These are phyloP conservation scores for Paramormyrops hopkinsi DNA, from an alignment of 2,797 vertebrate species.

Conservation along the genomic window DNA sequence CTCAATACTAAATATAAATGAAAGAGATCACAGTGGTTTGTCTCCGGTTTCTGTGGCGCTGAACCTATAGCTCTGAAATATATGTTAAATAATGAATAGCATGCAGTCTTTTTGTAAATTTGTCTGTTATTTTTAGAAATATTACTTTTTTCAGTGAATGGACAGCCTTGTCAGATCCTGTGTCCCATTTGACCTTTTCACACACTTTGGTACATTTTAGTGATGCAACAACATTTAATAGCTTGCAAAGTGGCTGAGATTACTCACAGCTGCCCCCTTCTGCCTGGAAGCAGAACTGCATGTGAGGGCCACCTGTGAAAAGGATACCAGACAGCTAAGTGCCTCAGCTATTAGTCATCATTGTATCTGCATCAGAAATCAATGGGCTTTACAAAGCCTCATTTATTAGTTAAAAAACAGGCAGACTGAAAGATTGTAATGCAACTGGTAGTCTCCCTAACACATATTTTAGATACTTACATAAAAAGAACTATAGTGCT, in stretches of 20 bases:
- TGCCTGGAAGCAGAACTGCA: not conserved
- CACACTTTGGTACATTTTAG: not conserved
- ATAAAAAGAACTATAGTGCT: not conserved
- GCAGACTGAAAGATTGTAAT: not conserved
- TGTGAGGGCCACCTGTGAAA: not conserved
- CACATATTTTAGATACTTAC: not conserved
- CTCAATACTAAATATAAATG: not conserved
- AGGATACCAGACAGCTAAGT: not conserved
- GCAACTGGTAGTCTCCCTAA: not conserved
- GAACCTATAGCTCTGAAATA: not conserved
- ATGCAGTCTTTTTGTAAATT: not conserved
- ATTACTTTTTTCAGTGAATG: not conserved
- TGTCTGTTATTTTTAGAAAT: not conserved
- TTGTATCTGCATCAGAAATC: not conserved
- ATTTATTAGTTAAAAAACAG: not conserved
- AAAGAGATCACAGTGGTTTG: not conserved
- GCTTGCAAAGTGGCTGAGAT: not conserved
- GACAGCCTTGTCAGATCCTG: not conserved
- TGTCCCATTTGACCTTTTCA: not conserved
- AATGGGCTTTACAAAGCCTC: not conserved
- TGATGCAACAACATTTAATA: not conserved
- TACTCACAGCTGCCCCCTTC: not conserved
- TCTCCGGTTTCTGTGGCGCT: not conserved
- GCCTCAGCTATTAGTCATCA: not conserved
- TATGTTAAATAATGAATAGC: not conserved